These are phyloP conservation scores for Austrolebias charrua DNA, from an alignment of 2,797 vertebrate genomes.

Conservation along the genomic window DNA sequence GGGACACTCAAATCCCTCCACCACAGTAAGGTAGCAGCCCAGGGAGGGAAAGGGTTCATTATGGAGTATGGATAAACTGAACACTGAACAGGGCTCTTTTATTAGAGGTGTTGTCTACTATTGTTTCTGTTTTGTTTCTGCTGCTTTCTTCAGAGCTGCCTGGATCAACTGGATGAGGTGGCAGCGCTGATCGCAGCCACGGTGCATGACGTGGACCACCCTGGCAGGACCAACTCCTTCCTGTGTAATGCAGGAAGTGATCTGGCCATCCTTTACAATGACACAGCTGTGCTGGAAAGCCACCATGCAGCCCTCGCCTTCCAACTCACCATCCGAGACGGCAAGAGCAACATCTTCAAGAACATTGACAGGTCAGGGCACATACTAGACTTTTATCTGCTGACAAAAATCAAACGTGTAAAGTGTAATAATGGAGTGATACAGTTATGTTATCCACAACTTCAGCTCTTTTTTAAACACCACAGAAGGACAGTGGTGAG, in stretches of 20 bases:
- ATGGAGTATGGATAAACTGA: background rate
- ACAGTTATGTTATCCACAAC: too few relatives aligned
- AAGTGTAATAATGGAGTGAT: too few relatives aligned
- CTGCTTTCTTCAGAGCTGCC: constrained; percentile 76
- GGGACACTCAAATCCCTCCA: too few relatives aligned
- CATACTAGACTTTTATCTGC: background rate
- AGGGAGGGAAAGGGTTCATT: too few relatives aligned
- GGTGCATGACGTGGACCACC: constrained; percentile 94
- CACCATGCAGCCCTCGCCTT: constrained; percentile 94
- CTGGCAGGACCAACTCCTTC: constrained; percentile 94
- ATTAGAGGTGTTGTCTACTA: background rate
- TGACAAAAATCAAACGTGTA: background rate
- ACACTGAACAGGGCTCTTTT: background rate
- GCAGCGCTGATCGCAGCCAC: constrained; percentile 92
- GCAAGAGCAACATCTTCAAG: constrained; percentile 94
- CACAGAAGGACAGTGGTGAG: too few relatives aligned
- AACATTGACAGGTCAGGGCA: constrained; percentile 88
- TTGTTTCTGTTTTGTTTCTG: constrained; percentile 1
- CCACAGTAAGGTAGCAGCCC: too few relatives aligned
- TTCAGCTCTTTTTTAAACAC: too few relatives aligned
- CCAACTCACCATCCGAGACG: constrained; percentile 89
- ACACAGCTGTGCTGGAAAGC: constrained; percentile 93
- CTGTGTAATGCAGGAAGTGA: constrained; percentile 92
- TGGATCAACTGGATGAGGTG: constrained; percentile 92
- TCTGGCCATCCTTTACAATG: constrained; percentile 92